Conservation (phyloP, 1,140 invertebrate genomes). For the Drosophila albomicans region DNA sequence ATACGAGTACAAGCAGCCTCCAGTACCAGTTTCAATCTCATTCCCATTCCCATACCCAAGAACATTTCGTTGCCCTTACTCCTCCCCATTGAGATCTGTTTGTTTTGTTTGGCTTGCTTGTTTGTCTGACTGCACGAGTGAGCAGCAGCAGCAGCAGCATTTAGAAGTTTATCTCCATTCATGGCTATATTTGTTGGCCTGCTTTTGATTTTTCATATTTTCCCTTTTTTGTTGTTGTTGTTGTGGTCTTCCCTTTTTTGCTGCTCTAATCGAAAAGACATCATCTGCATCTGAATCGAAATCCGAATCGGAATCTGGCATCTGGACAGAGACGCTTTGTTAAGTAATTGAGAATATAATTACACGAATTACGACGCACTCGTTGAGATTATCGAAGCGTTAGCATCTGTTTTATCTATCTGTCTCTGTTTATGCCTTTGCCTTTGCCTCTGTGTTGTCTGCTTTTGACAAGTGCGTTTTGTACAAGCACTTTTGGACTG, state of each 20-base stretch:
- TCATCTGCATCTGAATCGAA: conserved; percentile 48
- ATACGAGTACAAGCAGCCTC: conserved; percentile 48
- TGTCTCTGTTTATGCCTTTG: not conserved
- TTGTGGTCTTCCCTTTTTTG: too few relatives aligned
- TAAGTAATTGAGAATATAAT: conserved; percentile 82
- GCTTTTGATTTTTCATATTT: conserved; percentile 68
- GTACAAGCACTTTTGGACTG: conserved; percentile 16
- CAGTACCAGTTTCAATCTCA: conserved; percentile 16
- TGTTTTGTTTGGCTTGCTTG: conserved; percentile 36
- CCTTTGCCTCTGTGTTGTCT: conserved; percentile 20
- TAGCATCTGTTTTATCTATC: conserved; percentile 73
- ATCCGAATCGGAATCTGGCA: conserved; percentile 27
- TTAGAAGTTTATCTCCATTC: conserved; percentile 73
- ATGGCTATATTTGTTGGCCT: conserved; percentile 68
- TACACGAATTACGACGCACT: conserved; percentile 78
- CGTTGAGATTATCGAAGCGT: conserved; percentile 60
- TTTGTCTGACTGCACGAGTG: conserved; percentile 62
- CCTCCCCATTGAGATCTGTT: conserved; percentile 32
- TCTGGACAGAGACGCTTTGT: conserved; percentile 32
- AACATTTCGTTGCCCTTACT: conserved; percentile 13
- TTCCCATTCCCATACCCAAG: conserved; percentile 21
- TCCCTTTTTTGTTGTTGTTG: not conserved
- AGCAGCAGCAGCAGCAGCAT: conserved; percentile 54
- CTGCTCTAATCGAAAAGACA: conserved; percentile 54
- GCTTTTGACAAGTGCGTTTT: conserved; percentile 69